Evolutionary conservation across 1,140 invertebrate species (phyloP), one percentile per base, ranked within the genome.

Genomic region (Drosophila kepulauana): DNA sequence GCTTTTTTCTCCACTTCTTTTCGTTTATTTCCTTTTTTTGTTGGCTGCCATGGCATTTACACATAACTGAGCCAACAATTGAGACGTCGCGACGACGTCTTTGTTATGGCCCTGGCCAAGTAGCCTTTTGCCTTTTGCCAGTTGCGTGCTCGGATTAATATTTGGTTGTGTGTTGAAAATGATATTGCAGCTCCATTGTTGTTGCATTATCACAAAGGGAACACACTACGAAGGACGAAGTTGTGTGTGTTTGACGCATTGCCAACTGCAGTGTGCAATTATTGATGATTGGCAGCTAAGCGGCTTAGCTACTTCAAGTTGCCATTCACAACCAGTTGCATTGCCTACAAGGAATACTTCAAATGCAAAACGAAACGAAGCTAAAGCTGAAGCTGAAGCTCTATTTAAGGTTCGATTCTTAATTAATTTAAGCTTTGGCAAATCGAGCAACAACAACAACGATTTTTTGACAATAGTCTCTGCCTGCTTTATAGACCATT

Each of bases 41-140:
- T 38, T 38, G 54, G 35, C 38, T 61, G 57, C 64, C 28, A 57
- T 43, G 46, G 46, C 58, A 64, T 54, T 30, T 46, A 11, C 33
- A 49, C 57, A 45, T 46, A 48, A 61, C 57, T n/a, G 20, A 43
- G 71, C 46, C 15, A 51, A 77, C 81, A 75, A 87, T 88, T 82
- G 84, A 87, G 84, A 87, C 82, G 80, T 75, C 82, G 52, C 82
- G 80, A 43, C 56, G 78, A 43, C 56, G 78, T 74, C 75, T 74
- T 80, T 78, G 65, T 66, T 56, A 58, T 56, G 49, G 45, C 10
- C 46, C 15, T 11, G 20, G 25, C 54, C 75, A 67, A 54, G 49
- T 0, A 25, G 20, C 20, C 20, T 25, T 25, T 48, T 67, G 20
- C 20, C 20, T 25, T 25, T 48, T 67, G 52, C 48, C 48, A 38